A percentile compares a stretch with the other conserved stretches of the same genome.
Evolutionary conservation across 2,888 invertebrate species (phyloP).

Genomic region (Rhagonycha lutea): DNA sequence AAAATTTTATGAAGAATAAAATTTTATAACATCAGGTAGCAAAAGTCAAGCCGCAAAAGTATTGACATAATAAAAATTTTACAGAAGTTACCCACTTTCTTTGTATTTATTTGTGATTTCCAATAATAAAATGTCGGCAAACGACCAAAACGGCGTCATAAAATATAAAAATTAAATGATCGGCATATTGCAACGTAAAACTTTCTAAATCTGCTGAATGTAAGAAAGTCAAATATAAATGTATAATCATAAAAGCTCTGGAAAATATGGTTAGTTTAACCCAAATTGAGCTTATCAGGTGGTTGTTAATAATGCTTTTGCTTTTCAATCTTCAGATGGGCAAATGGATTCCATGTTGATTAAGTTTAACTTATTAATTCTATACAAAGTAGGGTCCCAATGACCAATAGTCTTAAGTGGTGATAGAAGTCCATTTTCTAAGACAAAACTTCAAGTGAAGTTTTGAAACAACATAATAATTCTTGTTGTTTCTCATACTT

Average conservation of each 20-base stretch:
- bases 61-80: conserved; percentile 25
- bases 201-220: conserved; percentile 10
- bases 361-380: no score
- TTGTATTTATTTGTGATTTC: conserved; percentile 26
- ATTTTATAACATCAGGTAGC: conserved; percentile 33
- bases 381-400: no score
- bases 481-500: no score
- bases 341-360: no score
- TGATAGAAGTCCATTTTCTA: no score
- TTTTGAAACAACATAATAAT: no score
- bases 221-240: conserved; percentile 6
- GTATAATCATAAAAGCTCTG: background rate
- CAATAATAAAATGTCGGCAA: conserved; percentile 24
- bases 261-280: background rate
- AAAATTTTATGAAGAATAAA: conserved; percentile 28
- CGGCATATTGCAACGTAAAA: conserved; percentile 7
- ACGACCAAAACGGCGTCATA: conserved; percentile 13
- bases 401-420: no score
- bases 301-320: no score
- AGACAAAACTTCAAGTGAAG: no score
- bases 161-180: conserved; percentile 17
- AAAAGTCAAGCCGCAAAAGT: conserved; percentile 27
- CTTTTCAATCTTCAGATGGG: no score
- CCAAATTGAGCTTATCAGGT: no score
- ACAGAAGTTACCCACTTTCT: conserved; percentile 17